A percentile compares a stretch with the other conserved stretches of the same genome.
Conservation (phyloP, 1,140 invertebrate species). For the Leptopilina boulardi region DNA sequence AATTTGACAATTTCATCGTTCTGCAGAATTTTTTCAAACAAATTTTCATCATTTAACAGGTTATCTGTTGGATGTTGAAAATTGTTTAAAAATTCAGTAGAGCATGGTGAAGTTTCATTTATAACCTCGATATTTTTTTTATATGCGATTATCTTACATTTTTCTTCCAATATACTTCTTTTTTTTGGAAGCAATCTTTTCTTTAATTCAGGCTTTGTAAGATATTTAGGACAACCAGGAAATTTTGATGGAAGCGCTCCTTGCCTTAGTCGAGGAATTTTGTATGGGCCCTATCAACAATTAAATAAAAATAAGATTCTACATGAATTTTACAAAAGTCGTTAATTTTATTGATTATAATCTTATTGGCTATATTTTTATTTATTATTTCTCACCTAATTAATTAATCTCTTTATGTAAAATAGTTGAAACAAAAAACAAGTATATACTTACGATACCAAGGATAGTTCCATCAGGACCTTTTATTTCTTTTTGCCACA, state of each 20-base stretch:
- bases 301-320: no score
- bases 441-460: not conserved
- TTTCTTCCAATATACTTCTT: not conserved
- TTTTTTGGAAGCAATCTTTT: not conserved
- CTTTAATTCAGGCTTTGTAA: not conserved
- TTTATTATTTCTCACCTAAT: not conserved
- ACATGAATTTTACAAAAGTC: no score
- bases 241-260: not conserved
- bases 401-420: not conserved
- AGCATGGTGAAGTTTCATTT: no score
- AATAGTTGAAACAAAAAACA: no score
- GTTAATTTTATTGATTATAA: no score
- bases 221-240: not conserved
- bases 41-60: no score
- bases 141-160: not conserved
- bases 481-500: not conserved
- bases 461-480: not conserved
- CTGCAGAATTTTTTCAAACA: no score
- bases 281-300: no score
- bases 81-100: not conserved
- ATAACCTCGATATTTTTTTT: not conserved
- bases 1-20: no score
- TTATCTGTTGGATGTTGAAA: not conserved
- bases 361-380: no score
- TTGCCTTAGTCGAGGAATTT: not conserved